phyloP scores from a whole-genome alignment of 2,888 invertebrate genomes.

The Encarsia formosa region DNA sequence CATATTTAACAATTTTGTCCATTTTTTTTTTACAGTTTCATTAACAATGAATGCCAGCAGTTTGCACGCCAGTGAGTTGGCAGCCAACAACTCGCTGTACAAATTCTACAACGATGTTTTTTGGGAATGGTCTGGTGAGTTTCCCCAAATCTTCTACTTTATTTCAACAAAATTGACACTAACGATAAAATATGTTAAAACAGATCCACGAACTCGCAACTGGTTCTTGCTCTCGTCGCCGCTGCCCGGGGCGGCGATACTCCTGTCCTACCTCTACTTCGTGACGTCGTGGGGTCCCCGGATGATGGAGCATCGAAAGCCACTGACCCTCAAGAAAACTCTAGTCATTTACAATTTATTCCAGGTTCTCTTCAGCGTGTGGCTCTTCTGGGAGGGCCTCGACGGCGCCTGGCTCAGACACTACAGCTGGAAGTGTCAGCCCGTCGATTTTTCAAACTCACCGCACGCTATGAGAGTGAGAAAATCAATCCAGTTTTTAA shows the following conservation, averaged over 20 bases:
- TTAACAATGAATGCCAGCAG: slow-evolving; percentile 46
- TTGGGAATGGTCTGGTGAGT: slow-evolving; percentile 64
- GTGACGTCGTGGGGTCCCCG: slow-evolving; percentile 75
- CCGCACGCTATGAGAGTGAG: slow-evolving; percentile 77
- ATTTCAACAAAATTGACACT: background rate
- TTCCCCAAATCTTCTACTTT: background rate
- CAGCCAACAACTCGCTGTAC: slow-evolving; percentile 61
- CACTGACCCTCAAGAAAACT: slow-evolving; percentile 73
- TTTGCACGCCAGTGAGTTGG: slow-evolving; percentile 39
- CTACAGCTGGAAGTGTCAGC: slow-evolving; percentile 89
- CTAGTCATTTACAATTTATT: slow-evolving; percentile 82
- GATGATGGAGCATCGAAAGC: slow-evolving; percentile 82
- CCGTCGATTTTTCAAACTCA: slow-evolving; percentile 76
- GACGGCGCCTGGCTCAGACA: slow-evolving; percentile 73
- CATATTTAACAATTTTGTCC: too few relatives aligned
- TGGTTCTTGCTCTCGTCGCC: slow-evolving; percentile 75
- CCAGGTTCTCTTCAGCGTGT: slow-evolving; percentile 80
- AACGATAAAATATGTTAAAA: slow-evolving; percentile 23
- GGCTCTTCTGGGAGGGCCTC: slow-evolving; percentile 75
- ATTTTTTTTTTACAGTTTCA: too few relatives aligned
- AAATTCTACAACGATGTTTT: slow-evolving; percentile 64
- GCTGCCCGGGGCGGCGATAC: slow-evolving; percentile 63
- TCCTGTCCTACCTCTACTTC: slow-evolving; percentile 68
- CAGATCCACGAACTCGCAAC: slow-evolving; percentile 66
- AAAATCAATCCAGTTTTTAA: too few relatives aligned